phyloP scores from a whole-genome alignment of 2,888 invertebrate species.

The Rhagonycha lutea region DNA sequence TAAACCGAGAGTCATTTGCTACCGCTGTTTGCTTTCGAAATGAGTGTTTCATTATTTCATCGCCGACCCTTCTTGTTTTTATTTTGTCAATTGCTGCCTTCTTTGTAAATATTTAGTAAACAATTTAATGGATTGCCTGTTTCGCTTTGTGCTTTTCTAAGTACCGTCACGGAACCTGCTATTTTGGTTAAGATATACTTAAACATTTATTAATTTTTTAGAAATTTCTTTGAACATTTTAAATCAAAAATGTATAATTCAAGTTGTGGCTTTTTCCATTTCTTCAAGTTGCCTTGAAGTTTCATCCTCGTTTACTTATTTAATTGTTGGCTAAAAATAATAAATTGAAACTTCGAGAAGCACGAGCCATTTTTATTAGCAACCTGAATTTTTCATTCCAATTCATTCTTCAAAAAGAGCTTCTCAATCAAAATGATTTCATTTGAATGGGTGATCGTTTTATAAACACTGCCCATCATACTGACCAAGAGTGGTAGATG shows the following conservation, averaged over 20 bases:
- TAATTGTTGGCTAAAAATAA: not conserved
- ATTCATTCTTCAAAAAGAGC: not conserved
- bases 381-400: not conserved
- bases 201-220: not conserved
- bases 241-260: not conserved
- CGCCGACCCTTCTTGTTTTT: constrained; percentile 27
- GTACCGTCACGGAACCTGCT: not conserved
- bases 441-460: too few relatives aligned
- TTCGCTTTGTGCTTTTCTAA: constrained; percentile 3
- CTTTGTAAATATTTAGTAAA: constrained; percentile 30
- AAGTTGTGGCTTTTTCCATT: not conserved
- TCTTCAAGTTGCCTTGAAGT: not conserved
- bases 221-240: not conserved
- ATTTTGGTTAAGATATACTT: not conserved
- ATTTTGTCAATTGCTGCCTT: constrained; percentile 27
- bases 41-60: constrained; percentile 28
- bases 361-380: not conserved
- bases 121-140: constrained; percentile 11
- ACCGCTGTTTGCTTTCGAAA: constrained; percentile 28
- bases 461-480: too few relatives aligned
- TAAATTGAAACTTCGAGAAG: not conserved
- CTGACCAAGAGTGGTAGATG: too few relatives aligned
- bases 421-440: not conserved
- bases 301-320: not conserved
- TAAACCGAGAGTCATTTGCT: constrained; percentile 29